Evolutionary conservation across 2,113 vertebrate species (phyloP).

Genomic region (Nanorana parkeri): DNA sequence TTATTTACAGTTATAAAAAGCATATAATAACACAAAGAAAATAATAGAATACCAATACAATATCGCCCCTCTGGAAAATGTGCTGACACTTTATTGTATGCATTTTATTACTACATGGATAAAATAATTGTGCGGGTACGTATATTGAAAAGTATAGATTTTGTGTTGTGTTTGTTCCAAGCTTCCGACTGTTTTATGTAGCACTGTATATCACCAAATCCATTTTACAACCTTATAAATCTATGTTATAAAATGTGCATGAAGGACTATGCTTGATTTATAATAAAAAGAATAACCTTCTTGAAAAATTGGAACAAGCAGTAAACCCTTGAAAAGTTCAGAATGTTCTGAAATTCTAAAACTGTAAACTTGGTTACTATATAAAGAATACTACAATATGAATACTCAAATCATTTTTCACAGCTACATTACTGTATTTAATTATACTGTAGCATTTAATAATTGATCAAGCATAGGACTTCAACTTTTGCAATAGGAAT

Average conservation of each 20-base stretch:
- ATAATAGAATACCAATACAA: conserved; percentile 26
- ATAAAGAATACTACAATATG: neutral
- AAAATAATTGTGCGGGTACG: conserved; percentile 46
- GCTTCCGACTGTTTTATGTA: conserved; percentile 45
- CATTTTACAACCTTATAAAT: conserved; percentile 55
- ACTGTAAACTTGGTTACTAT: conserved; percentile 36
- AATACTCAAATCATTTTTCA: neutral
- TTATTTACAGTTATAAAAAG: conserved; percentile 62
- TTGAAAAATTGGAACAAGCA: conserved; percentile 49
- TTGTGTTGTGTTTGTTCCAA: conserved; percentile 45
- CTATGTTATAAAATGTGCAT: conserved; percentile 56
- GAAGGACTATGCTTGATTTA: conserved; percentile 56
- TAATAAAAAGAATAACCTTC: conserved; percentile 54
- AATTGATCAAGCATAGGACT: neutral
- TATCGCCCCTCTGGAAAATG: conserved; percentile 29
- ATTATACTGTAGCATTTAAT: neutral
- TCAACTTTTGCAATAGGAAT: conserved; percentile 4
- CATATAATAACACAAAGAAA: conserved; percentile 56
- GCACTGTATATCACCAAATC: conserved; percentile 54
- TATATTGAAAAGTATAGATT: conserved; percentile 56
- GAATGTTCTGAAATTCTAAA: conserved; percentile 45
- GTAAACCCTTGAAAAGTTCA: conserved; percentile 47
- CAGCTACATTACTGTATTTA: neutral
- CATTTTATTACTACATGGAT: conserved; percentile 51
- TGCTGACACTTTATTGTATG: conserved; percentile 49